phyloP scores from a whole-genome alignment of 2,888 invertebrate species.

The Cheilosia soror region DNA sequence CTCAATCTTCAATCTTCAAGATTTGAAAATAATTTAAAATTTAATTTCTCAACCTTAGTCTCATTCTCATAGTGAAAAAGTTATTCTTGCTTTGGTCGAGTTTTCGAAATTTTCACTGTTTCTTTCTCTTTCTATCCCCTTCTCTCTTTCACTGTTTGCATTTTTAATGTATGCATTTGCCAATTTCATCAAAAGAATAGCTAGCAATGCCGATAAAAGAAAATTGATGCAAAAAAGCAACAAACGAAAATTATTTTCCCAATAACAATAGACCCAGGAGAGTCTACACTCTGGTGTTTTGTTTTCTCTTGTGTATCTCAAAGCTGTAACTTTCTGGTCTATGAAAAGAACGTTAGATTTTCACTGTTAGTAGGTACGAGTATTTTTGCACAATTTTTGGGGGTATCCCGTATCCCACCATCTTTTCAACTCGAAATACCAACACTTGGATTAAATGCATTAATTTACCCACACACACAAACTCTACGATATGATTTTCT shows the following conservation, averaged over 20 bases:
- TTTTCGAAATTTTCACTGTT: conserved; percentile 27
- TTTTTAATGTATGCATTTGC: conserved; percentile 61
- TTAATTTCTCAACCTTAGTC: conserved; percentile 35
- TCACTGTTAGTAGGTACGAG: conserved; percentile 6
- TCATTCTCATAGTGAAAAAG: conserved; percentile 31
- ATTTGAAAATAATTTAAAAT: not conserved
- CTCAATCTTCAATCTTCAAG: not conserved
- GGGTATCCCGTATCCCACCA: conserved; percentile 35
- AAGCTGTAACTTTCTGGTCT: not conserved
- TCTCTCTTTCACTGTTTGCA: conserved; percentile 11
- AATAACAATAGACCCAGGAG: conserved; percentile 39
- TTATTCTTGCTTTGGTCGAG: conserved; percentile 8
- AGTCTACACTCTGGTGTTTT: not conserved
- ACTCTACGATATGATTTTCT: conserved; percentile 59
- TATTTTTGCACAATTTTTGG: conserved; percentile 58
- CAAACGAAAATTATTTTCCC: conserved; percentile 59
- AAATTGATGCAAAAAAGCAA: conserved; percentile 41
- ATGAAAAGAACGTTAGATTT: conserved; percentile 7
- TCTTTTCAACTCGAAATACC: conserved; percentile 18
- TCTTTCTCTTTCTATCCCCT: not conserved
- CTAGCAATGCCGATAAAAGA: conserved; percentile 23
- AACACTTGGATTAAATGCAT: conserved; percentile 66
- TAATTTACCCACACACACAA: conserved; percentile 63
- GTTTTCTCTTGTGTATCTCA: not conserved
- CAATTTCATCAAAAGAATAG: conserved; percentile 34